phyloP scores from a whole-genome alignment of 2,888 invertebrate genomes.

The Arrhopalites spinosus region DNA sequence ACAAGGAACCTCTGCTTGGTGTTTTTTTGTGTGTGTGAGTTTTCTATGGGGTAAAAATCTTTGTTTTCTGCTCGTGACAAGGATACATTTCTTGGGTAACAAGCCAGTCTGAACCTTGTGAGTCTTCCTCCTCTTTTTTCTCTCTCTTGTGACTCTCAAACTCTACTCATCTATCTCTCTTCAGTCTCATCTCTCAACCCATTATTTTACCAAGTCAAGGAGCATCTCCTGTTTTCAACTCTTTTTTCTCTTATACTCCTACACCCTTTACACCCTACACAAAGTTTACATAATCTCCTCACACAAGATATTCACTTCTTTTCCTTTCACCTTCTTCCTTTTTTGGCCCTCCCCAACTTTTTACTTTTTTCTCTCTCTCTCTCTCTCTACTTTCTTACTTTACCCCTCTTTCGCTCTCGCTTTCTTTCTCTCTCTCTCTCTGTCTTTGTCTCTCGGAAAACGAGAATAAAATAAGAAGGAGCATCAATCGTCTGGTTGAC shows the following conservation, averaged over 20 bases:
- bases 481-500: conserved; percentile 9
- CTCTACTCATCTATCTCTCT: conserved; percentile 14
- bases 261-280: background rate
- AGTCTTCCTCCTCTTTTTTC: no score
- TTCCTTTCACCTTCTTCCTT: background rate
- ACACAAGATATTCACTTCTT: conserved; percentile 5
- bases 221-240: conserved; percentile 1
- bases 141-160: background rate
- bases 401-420: background rate
- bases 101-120: background rate
- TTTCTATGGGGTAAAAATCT: conserved; percentile 12
- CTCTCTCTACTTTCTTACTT: background rate
- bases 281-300: conserved; percentile 1
- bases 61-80: conserved; percentile 26
- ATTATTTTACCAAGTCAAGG: background rate
- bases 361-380: conserved; percentile 3
- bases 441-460: background rate
- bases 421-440: background rate
- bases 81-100: conserved; percentile 12
- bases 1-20: no score
- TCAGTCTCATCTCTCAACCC: conserved; percentile 20
- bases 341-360: no score
- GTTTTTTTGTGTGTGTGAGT: no score
- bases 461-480: conserved; percentile 6
- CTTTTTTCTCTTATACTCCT: background rate